phyloP scores from a whole-genome alignment of 2,888 invertebrate genomes.

The Hypena proboscidalis region DNA sequence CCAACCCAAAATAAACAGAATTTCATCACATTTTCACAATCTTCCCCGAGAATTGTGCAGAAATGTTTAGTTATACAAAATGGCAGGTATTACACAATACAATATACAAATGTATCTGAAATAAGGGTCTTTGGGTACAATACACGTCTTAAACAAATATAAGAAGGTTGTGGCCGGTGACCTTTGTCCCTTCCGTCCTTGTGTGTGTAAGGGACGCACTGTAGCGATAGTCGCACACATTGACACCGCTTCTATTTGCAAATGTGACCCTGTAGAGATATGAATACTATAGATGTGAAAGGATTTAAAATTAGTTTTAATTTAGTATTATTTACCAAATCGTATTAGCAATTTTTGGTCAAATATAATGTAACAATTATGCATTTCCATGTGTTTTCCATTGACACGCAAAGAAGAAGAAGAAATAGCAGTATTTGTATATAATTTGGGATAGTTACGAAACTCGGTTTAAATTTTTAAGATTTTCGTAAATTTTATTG shows the following conservation, averaged over 20 bases:
- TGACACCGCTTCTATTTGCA: conserved; percentile 74
- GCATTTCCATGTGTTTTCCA: no score
- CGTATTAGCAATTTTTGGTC: no score
- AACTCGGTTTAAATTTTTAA: no score
- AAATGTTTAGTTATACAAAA: conserved; percentile 24
- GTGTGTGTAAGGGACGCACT: conserved; percentile 79
- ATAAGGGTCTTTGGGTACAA: conserved; percentile 71
- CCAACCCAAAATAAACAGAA: background rate
- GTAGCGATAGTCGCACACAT: conserved; percentile 66
- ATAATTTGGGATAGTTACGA: no score
- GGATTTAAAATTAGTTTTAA: conserved; percentile 2
- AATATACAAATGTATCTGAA: conserved; percentile 57
- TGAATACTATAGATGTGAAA: conserved; percentile 28
- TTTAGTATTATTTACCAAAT: no score
- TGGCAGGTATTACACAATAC: conserved; percentile 48
- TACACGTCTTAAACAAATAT: conserved; percentile 84
- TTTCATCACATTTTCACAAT: background rate
- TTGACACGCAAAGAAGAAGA: no score
- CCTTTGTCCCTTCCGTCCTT: conserved; percentile 74
- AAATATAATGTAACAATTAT: no score
- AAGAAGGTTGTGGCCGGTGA: conserved; percentile 82
- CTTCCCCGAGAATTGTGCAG: conserved; percentile 3
- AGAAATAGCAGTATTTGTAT: no score
- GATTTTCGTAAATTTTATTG: no score
- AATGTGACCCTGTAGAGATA: conserved; percentile 69